Evolutionary conservation across 2,797 vertebrate genomes (phyloP), one percentile per base, ranked within the genome.

Genomic region (Sebastes matsubarae): DNA sequence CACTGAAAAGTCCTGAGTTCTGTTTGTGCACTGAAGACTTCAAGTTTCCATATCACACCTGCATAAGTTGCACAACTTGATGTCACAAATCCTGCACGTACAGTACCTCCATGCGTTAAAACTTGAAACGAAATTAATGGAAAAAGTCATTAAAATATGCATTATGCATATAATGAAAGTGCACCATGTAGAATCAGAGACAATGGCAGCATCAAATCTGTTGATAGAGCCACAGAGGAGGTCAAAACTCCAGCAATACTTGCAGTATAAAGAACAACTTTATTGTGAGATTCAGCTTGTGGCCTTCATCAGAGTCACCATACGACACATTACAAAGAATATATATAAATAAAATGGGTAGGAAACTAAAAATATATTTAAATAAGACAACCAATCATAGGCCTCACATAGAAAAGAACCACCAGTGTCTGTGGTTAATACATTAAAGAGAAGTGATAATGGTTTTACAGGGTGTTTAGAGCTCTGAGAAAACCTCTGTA

Each of bases 381-480:
- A 14, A 6, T 1, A 61, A 50, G 1, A 38, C n/a, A 69, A 58
- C 36, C 5, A 69, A 9, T 18, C 5, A 42, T 42, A 38, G 36
- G 13, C 7, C 0, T 0, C 65, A 52, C 8, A 20, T 8, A 29
- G 10, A 32, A 29, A 29, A 54, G 42, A 29, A 8, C 38, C 46
- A 25, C 8, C 61, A 24, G 42, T 46, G 27, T 29, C 52, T 50
- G 25, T 50, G 66, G 6, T 25, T 25, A 34, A 65, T 25, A 68
- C 22, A 38, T 68, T 76, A 46, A 11, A 60, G 16, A 46, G 13
- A 20, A 22, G 63, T 34, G 72, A 65, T 75, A 68, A 68, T 75
- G 76, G 11, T 65, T 86, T 76, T 54, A 64, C 68, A 61, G 61
- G 30, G 24, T 65, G 79, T 76, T 75, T 32, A 20, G 30, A 76